Conservation (phyloP, 2,113 vertebrate species). For the Malurus alboscapulatus region DNA sequence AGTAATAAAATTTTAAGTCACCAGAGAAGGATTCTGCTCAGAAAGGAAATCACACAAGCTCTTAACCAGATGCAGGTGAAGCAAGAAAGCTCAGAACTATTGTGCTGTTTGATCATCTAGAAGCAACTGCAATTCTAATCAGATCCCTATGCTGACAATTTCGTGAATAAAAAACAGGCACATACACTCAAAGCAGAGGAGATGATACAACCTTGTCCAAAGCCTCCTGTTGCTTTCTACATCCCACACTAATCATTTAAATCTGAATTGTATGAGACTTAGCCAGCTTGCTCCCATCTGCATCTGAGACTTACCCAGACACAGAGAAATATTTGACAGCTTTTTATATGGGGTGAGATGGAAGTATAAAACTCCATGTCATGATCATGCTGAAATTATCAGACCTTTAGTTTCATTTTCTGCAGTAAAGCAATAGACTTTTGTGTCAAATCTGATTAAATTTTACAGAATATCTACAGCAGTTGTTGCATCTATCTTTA, state of each 20-base stretch:
- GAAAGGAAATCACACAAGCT: constrained; percentile 41
- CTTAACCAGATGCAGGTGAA: constrained; percentile 54
- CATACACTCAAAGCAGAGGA: constrained; percentile 8
- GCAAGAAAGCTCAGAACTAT: not conserved
- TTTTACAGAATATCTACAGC: constrained; percentile 1
- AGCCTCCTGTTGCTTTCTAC: constrained; percentile 55
- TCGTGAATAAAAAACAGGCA: constrained; percentile 37
- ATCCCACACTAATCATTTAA: constrained; percentile 41
- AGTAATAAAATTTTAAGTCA: constrained; percentile 27
- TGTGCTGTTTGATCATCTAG: constrained; percentile 50
- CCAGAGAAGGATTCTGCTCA: not conserved
- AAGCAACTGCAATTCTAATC: constrained; percentile 62
- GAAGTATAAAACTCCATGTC: not conserved
- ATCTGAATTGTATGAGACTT: not conserved
- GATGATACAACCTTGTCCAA: constrained; percentile 46
- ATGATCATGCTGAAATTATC: not conserved
- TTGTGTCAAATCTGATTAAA: constrained; percentile 18
- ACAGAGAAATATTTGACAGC: not conserved
- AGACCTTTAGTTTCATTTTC: constrained; percentile 24
- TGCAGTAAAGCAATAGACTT: not conserved
- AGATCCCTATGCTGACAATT: constrained; percentile 37
- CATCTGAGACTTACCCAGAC: not conserved
- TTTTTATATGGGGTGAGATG: constrained; percentile 7
- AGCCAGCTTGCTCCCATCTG: constrained; percentile 19
- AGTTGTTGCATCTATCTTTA: not conserved